Percentiles rank a stretch among this genome's conserved stretches.
These are phyloP conservation scores for Australoheros facetus DNA, from an alignment of 2,797 vertebrate genomes.

Conservation along the genomic window DNA sequence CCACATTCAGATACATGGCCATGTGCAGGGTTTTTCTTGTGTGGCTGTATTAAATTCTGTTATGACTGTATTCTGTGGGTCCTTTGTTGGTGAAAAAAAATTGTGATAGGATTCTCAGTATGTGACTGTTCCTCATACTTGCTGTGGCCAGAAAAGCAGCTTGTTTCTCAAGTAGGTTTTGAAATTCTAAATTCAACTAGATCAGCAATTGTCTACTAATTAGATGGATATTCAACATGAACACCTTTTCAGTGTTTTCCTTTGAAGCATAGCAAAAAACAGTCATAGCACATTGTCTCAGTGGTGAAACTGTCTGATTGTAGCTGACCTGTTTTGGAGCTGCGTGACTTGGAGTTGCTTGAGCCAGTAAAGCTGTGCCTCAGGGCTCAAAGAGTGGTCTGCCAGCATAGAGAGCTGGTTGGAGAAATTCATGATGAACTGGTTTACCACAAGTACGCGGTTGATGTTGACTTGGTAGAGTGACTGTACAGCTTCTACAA, in stretches of 20 bases:
- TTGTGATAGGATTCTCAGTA: neutral
- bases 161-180: neutral
- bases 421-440: constrained; percentile 48
- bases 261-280: neutral
- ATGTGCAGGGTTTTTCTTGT: neutral
- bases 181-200: neutral
- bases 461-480: constrained; percentile 67
- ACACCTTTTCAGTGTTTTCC: neutral
- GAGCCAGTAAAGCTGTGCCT: constrained; percentile 54
- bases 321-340: constrained; percentile 70
- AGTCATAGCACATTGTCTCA: neutral
- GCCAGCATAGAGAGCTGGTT: constrained; percentile 31
- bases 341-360: constrained; percentile 59
- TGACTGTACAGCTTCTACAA: constrained; percentile 59
- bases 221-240: neutral
- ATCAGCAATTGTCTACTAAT: neutral
- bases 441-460: constrained; percentile 30
- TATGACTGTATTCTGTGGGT: neutral
- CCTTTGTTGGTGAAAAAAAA: neutral
- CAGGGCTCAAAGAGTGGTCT: constrained; percentile 44
- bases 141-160: neutral
- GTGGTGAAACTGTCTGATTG: neutral
- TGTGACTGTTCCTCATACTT: neutral
- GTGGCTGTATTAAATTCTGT: neutral
- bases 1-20: neutral